Percentiles rank a stretch among this genome's conserved stretches.
phyloP scores from a whole-genome alignment of 1,140 invertebrate genomes.

The Hyposmocoma kahamanoa region DNA sequence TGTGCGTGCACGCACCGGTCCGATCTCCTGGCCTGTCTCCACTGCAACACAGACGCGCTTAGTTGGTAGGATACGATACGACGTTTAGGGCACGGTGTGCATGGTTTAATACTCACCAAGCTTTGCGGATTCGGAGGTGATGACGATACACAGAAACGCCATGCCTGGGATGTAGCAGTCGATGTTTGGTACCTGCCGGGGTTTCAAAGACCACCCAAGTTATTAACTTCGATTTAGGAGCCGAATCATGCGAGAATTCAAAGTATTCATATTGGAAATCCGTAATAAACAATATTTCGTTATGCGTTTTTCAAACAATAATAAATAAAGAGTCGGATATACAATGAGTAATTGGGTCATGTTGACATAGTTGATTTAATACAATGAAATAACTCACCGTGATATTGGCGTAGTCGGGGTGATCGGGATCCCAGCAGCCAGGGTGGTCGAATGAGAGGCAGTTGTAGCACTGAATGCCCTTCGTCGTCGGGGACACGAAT shows the following conservation, averaged over 20 bases:
- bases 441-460: conserved; percentile 62
- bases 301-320: too few species aligned
- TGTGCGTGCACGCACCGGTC: conserved; percentile 58
- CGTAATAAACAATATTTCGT: too few species aligned
- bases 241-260: too few species aligned
- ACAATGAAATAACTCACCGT: too few species aligned
- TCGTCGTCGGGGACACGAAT: conserved; percentile 44
- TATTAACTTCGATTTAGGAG: too few species aligned
- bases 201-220: too few species aligned
- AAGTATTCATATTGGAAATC: too few species aligned
- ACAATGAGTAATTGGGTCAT: too few species aligned
- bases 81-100: background rate
- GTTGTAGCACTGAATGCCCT: conserved; percentile 65
- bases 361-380: too few species aligned
- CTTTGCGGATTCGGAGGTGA: conserved; percentile 61
- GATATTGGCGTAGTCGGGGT: conserved; percentile 56
- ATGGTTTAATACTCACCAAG: conserved; percentile 33
- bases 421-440: conserved; percentile 64
- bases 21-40: conserved; percentile 61
- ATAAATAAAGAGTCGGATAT: too few species aligned
- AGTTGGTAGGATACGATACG: too few species aligned
- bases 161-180: conserved; percentile 66
- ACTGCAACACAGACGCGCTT: conserved; percentile 33
- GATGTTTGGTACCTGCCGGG: conserved; percentile 53
- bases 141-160: conserved; percentile 58